phyloP scores from a whole-genome alignment of 2,888 invertebrate genomes.

The Agapetus fuscipes region DNA sequence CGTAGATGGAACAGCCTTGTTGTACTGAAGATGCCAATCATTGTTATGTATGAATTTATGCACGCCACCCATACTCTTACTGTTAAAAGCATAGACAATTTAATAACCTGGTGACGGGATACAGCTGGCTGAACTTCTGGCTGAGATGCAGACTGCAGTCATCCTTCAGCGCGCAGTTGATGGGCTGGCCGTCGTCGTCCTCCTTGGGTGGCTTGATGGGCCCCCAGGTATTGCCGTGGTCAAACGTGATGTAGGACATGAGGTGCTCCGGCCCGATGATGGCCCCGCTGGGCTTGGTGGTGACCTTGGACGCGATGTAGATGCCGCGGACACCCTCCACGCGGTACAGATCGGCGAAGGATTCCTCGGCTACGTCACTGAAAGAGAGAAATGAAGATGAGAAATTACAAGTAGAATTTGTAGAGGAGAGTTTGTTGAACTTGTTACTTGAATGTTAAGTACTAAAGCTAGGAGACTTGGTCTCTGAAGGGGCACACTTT shows the following conservation, averaged over 20 bases:
- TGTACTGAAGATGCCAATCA: no score
- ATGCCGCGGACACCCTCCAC: conserved; percentile 81
- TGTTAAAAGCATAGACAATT: no score
- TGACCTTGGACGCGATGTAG: conserved; percentile 78
- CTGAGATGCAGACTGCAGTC: conserved; percentile 80
- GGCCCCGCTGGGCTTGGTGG: conserved; percentile 42
- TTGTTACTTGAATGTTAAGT: no score
- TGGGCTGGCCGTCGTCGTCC: conserved; percentile 57
- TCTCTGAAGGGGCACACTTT: no score
- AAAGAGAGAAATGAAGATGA: conserved; percentile 23
- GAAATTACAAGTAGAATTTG: no score
- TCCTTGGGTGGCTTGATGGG: conserved; percentile 59
- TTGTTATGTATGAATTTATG: no score
- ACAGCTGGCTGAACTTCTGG: conserved; percentile 75
- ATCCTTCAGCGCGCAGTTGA: conserved; percentile 53
- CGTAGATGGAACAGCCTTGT: no score
- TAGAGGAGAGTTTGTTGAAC: no score
- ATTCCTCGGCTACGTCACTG: conserved; percentile 68
- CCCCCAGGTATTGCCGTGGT: conserved; percentile 80
- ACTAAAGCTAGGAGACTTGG: no score
- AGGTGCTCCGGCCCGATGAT: conserved; percentile 67
- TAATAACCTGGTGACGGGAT: conserved; percentile 64
- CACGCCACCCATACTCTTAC: no score
- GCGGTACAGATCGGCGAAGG: conserved; percentile 81
- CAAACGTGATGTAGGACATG: conserved; percentile 71